Evolutionary conservation across 2,113 vertebrate genomes (phyloP), one percentile per base, ranked within the genome.

Genomic region (Mohoua ochrocephala): DNA sequence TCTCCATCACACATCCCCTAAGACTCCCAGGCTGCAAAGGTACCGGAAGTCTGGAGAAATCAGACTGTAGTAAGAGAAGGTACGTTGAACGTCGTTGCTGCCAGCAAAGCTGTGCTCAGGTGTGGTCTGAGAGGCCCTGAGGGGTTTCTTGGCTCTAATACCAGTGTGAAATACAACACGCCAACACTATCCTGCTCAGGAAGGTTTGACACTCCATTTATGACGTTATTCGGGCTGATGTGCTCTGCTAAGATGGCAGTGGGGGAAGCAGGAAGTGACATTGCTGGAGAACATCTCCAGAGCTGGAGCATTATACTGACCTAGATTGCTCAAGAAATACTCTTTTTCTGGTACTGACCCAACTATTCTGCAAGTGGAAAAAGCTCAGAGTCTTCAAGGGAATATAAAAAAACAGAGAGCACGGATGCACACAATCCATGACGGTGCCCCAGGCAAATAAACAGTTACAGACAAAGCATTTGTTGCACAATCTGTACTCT

Each of bases 51-150:
- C 30, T 45, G 52, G 61, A 65, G 39, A 94, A 83, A 39, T 0
- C 0, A 0, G 61, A 11, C 8, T 39, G 26, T 9, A 44, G 17
- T 4, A 41, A 47, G 15, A 11, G 20, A 78, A 86, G 15, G 13
- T 45, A 15, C 3, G 1, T 13, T 57, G 19, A 60, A 73, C 2
- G 1, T 23, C 1, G 3, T 17, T 1, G 0, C 35, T 73, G 26
- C 19, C 64, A 71, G 15, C 4, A 84, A 59, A 87, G n/a, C 26
- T 89, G 56, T 45, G 42, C 18, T 60, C 31, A 15, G 18, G 6
- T 50, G 20, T 18, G 17, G 9, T 24, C 44, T 85, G 70, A 79
- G 50, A 56, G 27, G 60, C 26, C 37, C 5, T 7, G 70, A 45
- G 27, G 27, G 12, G 8, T 69, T 92, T 82, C 60, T 73, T 76